These are phyloP conservation scores for Geopemphigus sp. DNA, from an alignment of 1,140 invertebrate genomes.

Conservation along the genomic window DNA sequence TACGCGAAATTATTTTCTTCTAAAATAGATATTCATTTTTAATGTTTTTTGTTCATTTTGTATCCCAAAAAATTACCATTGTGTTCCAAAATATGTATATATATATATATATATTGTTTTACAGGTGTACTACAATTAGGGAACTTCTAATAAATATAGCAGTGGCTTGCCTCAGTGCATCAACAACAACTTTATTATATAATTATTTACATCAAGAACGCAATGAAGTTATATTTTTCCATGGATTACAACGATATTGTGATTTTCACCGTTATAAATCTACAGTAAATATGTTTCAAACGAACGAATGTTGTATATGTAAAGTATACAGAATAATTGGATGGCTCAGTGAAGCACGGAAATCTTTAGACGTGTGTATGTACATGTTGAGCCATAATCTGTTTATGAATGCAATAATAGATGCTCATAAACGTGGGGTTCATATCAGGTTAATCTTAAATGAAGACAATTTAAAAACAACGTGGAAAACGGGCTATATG, in stretches of 20 bases:
- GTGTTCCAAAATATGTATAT: no score
- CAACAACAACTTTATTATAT: neutral
- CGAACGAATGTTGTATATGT: neutral
- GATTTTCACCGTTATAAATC: neutral
- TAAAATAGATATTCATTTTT: no score
- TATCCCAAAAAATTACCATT: no score
- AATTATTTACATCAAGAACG: neutral
- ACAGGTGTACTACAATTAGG: neutral
- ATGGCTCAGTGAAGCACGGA: neutral
- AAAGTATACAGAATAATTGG: slow-evolving; percentile 9
- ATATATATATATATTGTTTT: no score
- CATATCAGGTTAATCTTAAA: neutral
- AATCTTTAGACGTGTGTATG: slow-evolving; percentile 19
- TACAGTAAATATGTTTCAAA: neutral
- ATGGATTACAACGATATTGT: neutral
- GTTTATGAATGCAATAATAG: neutral
- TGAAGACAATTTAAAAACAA: neutral
- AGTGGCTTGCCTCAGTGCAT: neutral
- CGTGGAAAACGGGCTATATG: neutral
- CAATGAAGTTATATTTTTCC: neutral
- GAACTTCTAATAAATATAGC: neutral
- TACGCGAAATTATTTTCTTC: no score
- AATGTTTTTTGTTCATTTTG: neutral
- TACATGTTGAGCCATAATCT: neutral
- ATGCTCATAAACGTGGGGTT: slow-evolving; percentile 38